phyloP scores from a whole-genome alignment of 2,113 vertebrate species.

The Empidonax traillii region DNA sequence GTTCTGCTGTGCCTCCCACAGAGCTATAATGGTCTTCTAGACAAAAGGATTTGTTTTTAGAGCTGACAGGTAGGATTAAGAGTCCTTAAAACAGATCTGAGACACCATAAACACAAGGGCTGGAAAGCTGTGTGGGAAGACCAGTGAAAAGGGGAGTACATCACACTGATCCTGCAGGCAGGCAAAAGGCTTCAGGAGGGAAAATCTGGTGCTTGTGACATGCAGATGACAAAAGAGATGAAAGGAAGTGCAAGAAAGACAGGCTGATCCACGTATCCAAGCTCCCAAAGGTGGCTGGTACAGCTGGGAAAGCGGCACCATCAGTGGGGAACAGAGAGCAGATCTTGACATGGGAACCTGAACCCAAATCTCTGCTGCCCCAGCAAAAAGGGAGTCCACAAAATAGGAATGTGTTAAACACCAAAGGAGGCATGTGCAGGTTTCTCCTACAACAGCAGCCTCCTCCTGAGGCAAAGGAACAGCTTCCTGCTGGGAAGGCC shows the following conservation, averaged over 20 bases:
- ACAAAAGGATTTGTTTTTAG: neutral
- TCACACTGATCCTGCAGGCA: neutral
- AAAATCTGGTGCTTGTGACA: rapidly evolving
- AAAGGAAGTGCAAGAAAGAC: rapidly evolving
- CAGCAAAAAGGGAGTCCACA: neutral
- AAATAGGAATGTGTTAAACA: rapidly evolving
- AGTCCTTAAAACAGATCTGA: neutral
- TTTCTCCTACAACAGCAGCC: neutral
- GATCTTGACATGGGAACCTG: rapidly evolving
- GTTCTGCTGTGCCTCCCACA: neutral
- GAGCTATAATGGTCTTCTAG: neutral
- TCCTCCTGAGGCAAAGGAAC: neutral
- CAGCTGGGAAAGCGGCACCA: rapidly evolving
- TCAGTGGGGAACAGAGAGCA: neutral
- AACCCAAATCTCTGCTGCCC: neutral
- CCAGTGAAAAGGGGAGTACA: neutral
- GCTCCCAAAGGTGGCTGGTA: rapidly evolving
- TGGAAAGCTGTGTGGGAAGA: neutral
- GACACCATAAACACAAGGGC: neutral
- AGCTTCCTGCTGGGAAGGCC: neutral
- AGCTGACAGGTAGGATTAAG: neutral
- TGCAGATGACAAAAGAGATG: neutral
- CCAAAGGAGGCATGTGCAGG: rapidly evolving
- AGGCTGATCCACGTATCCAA: rapidly evolving
- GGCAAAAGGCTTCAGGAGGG: neutral